Percentiles rank a stretch among this genome's conserved stretches.
Evolutionary conservation across 2,888 invertebrate genomes (phyloP).

Genomic region (Achlya flavicornis): DNA sequence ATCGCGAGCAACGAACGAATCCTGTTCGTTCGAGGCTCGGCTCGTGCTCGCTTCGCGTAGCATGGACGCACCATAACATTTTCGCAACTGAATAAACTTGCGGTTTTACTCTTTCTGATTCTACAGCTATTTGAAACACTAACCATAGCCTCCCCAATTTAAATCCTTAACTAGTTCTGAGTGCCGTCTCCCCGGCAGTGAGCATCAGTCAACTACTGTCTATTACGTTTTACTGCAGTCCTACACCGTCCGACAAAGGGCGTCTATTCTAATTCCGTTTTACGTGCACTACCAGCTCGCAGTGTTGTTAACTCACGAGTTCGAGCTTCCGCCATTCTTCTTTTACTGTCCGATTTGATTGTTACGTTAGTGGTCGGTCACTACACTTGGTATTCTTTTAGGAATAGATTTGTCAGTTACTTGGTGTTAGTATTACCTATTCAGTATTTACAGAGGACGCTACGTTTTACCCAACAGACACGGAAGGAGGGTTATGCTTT

Average conservation of each 20-base stretch:
- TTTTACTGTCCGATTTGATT: background rate
- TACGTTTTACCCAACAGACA: too few relatives aligned
- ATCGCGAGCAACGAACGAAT: too few relatives aligned
- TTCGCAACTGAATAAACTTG: too few relatives aligned
- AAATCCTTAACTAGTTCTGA: background rate
- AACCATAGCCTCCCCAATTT: background rate
- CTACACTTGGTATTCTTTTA: background rate
- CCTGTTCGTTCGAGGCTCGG: too few relatives aligned
- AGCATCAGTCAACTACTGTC: background rate
- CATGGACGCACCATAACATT: too few relatives aligned
- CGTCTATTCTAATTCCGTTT: slow-evolving; percentile 58
- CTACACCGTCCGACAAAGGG: slow-evolving; percentile 43
- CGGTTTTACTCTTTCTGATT: too few relatives aligned
- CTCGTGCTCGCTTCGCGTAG: too few relatives aligned
- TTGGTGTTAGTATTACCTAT: too few relatives aligned
- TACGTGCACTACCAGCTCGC: slow-evolving; percentile 48
- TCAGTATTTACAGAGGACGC: too few relatives aligned
- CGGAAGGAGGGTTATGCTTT: background rate
- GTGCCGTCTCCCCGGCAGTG: background rate
- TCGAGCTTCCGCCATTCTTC: slow-evolving; percentile 61
- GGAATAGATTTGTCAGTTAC: background rate
- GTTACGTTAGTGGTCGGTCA: background rate
- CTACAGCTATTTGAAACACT: too few relatives aligned
- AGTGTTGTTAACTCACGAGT: slow-evolving; percentile 43
- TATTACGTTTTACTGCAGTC: slow-evolving; percentile 30